phyloP scores from a whole-genome alignment of 2,797 vertebrate species.

The Crenuchus spilurus region DNA sequence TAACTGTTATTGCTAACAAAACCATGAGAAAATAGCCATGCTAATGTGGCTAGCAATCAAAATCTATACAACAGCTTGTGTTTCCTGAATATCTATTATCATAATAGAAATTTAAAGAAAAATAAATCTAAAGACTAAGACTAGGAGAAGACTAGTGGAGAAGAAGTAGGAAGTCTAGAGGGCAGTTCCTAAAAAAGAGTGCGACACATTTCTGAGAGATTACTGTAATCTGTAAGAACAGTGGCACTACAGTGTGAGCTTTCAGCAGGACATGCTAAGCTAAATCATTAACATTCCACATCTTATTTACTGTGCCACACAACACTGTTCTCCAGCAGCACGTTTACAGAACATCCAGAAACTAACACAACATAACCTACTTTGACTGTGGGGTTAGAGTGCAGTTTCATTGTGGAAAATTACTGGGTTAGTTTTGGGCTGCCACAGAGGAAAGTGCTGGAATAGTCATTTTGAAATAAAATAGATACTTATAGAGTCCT shows the following conservation, averaged over 20 bases:
- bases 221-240: slow-evolving; percentile 75
- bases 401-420: not conserved
- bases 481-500: too few species aligned
- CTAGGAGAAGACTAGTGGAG: not conserved
- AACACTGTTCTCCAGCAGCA: slow-evolving; percentile 29
- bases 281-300: slow-evolving; percentile 78
- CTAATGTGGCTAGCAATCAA: not conserved
- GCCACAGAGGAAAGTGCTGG: not conserved
- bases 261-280: slow-evolving; percentile 69
- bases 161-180: not conserved
- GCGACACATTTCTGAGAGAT: slow-evolving; percentile 63
- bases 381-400: not conserved
- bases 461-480: not conserved
- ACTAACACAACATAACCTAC: not conserved
- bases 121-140: slow-evolving; percentile 66
- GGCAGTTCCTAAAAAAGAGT: not conserved
- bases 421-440: not conserved
- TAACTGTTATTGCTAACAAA: not conserved
- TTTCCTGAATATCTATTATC: not conserved
- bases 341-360: not conserved
- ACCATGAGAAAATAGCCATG: not conserved
- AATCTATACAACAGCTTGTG: not conserved
- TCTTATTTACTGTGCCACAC: slow-evolving; percentile 62
- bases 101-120: slow-evolving; percentile 18
- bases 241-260: slow-evolving; percentile 67